Base-by-base conservation (phyloP, 2,113 vertebrate genomes). In the Lasiurus cinereus region DNA sequence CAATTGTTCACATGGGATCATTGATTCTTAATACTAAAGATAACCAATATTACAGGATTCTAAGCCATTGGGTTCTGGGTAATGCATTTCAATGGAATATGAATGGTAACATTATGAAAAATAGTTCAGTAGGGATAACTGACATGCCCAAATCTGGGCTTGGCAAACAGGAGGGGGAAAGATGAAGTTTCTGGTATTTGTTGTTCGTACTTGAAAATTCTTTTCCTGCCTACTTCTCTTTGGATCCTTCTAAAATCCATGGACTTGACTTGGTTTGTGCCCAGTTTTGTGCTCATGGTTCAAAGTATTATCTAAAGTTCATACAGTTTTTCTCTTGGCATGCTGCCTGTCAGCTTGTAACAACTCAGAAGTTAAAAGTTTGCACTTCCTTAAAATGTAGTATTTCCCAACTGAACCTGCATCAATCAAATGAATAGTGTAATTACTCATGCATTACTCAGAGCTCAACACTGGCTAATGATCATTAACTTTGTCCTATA, bases 331-430 rank as follows among this genome's bases (percentile, higher is more conserved):
- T 70, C 19, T 88, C 48, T 93, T 97, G 91, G 93, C 93, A 54
- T 33, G 19, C 24, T 74, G 91, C 91, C 93, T 82, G 15, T 24
- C 29, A 70, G 91, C 91, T 91, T 82, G 12, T 31, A 80, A 56
- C 46, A 80, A 73, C 77, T 69, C 52, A 94, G 76, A 96, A 96
- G 93, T 96, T 96, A 95, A 93, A 97, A 91, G 88, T 77, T 95
- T 96, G 46, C 90, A 97, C 96, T 97, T 97, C 97, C 97, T 96
- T 94, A 97, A 97, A 97, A 94, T 74, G 67, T 59, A 95, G 89
- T 78, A 94, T 96, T 97, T 96, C 92, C 69, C 83, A 96, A 95
- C 48, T 76, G 83, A 97, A 82, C 83, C 59, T 91, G 83, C 94
- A 94, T 94, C 88, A 93, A 43, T 96, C 86, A 93, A 93, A 93